Conservation (phyloP, 1,140 invertebrate species). For the Drosophila ogumai region DNA sequence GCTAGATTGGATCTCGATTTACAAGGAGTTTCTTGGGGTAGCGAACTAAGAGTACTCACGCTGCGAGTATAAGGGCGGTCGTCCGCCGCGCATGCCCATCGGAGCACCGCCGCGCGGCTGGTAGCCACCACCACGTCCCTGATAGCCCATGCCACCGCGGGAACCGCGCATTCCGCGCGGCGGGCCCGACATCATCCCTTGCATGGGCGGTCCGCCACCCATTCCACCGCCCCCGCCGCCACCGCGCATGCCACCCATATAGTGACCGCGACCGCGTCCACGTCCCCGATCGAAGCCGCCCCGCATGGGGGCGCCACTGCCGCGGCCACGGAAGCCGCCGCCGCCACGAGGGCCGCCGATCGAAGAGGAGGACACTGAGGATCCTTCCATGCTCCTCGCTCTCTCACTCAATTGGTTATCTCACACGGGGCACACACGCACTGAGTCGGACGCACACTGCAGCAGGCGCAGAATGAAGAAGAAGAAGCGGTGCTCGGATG, state of each 20-base stretch:
- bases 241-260: conserved; percentile 79
- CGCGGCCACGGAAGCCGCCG: conserved; percentile 77
- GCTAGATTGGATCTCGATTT: conserved; percentile 50
- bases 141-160: conserved; percentile 71
- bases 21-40: neutral
- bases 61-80: conserved; percentile 75
- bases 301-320: conserved; percentile 74
- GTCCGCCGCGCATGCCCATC: conserved; percentile 80
- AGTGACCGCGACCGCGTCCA: conserved; percentile 78
- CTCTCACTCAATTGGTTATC: conserved; percentile 34
- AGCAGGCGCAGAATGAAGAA: conserved; percentile 18
- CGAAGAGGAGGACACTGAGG: conserved; percentile 64
- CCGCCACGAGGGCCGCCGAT: conserved; percentile 74
- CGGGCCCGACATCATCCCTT: conserved; percentile 76
- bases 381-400: conserved; percentile 72
- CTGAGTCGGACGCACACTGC: conserved; percentile 30
- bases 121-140: conserved; percentile 70
- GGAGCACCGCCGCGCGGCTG: conserved; percentile 76
- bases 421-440: conserved; percentile 37
- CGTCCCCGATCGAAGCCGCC: conserved; percentile 80
- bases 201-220: conserved; percentile 72
- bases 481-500: conserved; percentile 33
- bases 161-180: conserved; percentile 73
- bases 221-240: conserved; percentile 58
- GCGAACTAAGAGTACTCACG: conserved; percentile 57